These are phyloP conservation scores for Smittia sp. DNA, from an alignment of 2,888 invertebrate genomes.

Conservation along the genomic window DNA sequence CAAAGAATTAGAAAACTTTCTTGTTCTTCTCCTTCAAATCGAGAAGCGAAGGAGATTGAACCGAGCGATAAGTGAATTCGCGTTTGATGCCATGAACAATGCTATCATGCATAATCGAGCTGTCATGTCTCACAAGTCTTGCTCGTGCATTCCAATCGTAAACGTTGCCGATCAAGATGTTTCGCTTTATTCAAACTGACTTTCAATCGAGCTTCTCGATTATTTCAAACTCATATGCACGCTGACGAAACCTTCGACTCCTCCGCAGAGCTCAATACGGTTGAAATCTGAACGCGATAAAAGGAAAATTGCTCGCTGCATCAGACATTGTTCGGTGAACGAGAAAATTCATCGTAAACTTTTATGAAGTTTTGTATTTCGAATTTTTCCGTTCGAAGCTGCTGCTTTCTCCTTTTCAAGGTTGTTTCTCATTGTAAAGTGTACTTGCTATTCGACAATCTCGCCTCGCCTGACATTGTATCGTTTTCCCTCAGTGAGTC, in stretches of 20 bases:
- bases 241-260: neutral
- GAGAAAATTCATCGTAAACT: conserved; percentile 31
- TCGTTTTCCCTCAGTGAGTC: neutral
- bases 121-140: conserved; percentile 5
- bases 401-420: conserved; percentile 15
- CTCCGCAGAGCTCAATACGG: neutral
- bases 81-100: neutral
- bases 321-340: neutral
- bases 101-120: conserved; percentile 16
- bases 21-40: neutral
- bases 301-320: neutral
- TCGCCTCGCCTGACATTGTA: neutral
- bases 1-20: neutral
- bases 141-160: conserved; percentile 1
- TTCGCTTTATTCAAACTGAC: neutral
- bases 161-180: conserved; percentile 18
- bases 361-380: conserved; percentile 40
- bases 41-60: conserved; percentile 16
- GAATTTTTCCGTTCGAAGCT: conserved; percentile 20
- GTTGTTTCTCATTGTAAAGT: conserved; percentile 4
- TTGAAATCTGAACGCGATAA: neutral
- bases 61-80: neutral
- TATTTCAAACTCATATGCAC: neutral
- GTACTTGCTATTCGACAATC: neutral
- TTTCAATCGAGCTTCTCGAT: neutral